A percentile compares a stretch with the other conserved stretches of the same genome.
Conservation (phyloP, 2,888 invertebrate species). For the Leptodirus hochenwartii region DNA sequence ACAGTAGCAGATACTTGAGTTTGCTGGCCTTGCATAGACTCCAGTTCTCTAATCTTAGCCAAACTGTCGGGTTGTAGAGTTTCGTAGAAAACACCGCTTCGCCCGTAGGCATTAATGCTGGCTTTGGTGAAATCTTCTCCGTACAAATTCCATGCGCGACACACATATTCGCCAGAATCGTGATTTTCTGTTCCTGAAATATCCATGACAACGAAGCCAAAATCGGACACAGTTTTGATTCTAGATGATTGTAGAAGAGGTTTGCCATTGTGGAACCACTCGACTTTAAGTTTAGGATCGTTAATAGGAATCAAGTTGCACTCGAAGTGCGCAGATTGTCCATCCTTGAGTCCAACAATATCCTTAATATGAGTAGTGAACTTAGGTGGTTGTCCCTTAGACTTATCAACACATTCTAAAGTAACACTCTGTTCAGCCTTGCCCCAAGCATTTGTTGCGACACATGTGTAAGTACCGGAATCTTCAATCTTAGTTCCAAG, state of each 20-base stretch:
- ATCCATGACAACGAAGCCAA: conserved; percentile 87
- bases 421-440: conserved; percentile 70
- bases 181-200: conserved; percentile 87
- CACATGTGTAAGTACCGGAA: conserved; percentile 74
- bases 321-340: conserved; percentile 89
- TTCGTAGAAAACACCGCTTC: conserved; percentile 73
- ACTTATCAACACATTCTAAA: conserved; percentile 66
- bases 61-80: conserved; percentile 82
- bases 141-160: conserved; percentile 79
- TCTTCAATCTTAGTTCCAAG: conserved; percentile 86
- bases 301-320: conserved; percentile 86
- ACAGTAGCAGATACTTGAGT: conserved; percentile 42
- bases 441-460: conserved; percentile 80
- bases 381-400: conserved; percentile 69
- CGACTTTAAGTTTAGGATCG: conserved; percentile 83
- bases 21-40: conserved; percentile 51
- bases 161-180: conserved; percentile 85
- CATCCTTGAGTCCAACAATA: conserved; percentile 72
- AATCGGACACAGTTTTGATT: conserved; percentile 86
- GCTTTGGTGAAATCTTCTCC: conserved; percentile 79
- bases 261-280: conserved; percentile 93
- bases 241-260: conserved; percentile 76
- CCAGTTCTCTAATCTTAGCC: conserved; percentile 72
- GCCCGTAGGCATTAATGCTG: conserved; percentile 66
- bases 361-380: conserved; percentile 79